A percentile compares a stretch with the other conserved stretches of the same genome.
These are phyloP conservation scores for Gibbula magus DNA, from an alignment of 2,888 invertebrate genomes.

Conservation along the genomic window DNA sequence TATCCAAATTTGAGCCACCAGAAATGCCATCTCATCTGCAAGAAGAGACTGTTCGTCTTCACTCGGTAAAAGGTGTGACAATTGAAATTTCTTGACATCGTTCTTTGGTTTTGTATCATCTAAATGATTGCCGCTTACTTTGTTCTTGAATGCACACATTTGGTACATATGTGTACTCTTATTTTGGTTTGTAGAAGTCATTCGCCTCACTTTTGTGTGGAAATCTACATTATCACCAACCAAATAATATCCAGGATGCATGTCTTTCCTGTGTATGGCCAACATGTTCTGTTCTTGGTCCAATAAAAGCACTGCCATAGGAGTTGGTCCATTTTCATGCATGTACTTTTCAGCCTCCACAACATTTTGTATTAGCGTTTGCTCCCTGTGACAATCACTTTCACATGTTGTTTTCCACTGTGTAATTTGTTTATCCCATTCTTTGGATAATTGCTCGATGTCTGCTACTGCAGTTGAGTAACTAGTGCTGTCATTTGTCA, in stretches of 20 bases:
- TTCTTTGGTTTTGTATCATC: slow-evolving; percentile 30
- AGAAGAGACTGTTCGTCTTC: slow-evolving; percentile 15
- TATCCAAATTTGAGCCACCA: slow-evolving; percentile 15
- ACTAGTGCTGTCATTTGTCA: no score
- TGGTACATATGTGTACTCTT: slow-evolving; percentile 7
- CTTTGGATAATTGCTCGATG: no score
- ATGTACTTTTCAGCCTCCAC: no score
- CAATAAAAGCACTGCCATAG: no score
- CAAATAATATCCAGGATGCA: slow-evolving; percentile 43
- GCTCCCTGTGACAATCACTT: no score
- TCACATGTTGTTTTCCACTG: no score
- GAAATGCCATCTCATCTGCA: slow-evolving; percentile 4
- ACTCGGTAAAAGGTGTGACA: slow-evolving; percentile 19
- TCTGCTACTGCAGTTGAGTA: no score
- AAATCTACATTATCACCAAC: slow-evolving; percentile 45
- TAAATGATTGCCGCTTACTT: slow-evolving; percentile 32
- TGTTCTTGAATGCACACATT: slow-evolving; percentile 34
- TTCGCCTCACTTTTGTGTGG: slow-evolving; percentile 35
- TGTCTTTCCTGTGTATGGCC: no score
- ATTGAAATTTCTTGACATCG: slow-evolving; percentile 12
- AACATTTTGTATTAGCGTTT: no score
- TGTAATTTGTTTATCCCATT: no score
- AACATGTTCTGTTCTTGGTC: no score
- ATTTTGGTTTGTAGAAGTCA: slow-evolving; percentile 32
- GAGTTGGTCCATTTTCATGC: no score